Base-by-base conservation (phyloP, 2,797 vertebrate species). In the Miichthys miiuy region DNA sequence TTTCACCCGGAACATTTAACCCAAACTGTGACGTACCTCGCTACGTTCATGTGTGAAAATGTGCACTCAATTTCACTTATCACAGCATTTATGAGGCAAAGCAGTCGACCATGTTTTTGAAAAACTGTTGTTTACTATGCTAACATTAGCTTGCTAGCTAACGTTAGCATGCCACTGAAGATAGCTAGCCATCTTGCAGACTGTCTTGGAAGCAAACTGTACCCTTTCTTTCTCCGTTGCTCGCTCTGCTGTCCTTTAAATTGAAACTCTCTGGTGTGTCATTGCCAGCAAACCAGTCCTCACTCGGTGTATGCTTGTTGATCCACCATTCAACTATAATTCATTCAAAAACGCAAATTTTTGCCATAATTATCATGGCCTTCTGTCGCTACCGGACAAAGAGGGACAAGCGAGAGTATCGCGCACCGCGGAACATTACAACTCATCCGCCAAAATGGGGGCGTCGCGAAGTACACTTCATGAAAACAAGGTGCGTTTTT, bases 331-430 rank as follows among this genome's bases (percentile, higher is more conserved):
- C 89, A 92, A 88, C 90, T 94, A 94, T 92, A 94, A 94, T 95
- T 94, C 92, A 95, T 95, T 94, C 92, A 94, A 93, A 95, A 94
- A 94, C 94, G 93, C 94, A 93, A 93, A 95, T 93, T 91, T 38
- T 93, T 85, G 92, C 93, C 94, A 95, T 95, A 92, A 94, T 95
- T 94, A 94, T 89, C 91, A 87, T 91, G 94, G 95, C 95, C 94
- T 95, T 92, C 93, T 83, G 65, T 94, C 92, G 92, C 93, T 90
- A 93, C 94, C 93, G 95, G 95, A 96, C 96, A 96, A 96, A 96
- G 96, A 96, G 94, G 94, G 93, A 95, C 94, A 89, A 88, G 90
- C 93, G 89, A 88, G 80, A 85, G 85, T 75, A 89, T 83, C 87
- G 83, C 86, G 85, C 91, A 91, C 60, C 57, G 41, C 30, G 91